phyloP scores from a whole-genome alignment of 1,140 invertebrate genomes.

The Drosophila sp. region DNA sequence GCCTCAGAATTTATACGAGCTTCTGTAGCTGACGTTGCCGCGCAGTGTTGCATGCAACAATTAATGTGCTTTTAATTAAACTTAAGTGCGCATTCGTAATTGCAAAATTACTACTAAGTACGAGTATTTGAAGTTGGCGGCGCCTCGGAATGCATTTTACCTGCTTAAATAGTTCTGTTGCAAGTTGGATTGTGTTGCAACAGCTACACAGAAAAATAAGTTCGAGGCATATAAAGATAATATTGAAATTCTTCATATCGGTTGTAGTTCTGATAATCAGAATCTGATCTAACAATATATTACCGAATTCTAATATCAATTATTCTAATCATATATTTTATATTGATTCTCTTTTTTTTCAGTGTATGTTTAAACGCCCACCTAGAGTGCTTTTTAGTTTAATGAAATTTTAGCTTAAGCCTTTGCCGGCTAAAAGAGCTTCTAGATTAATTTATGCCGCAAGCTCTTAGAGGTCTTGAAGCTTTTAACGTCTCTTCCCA shows the following conservation, averaged over 20 bases:
- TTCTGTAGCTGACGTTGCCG: constrained; percentile 25
- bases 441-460: constrained; percentile 69
- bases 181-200: constrained; percentile 2
- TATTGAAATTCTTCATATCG: too few species aligned
- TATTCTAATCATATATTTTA: too few species aligned
- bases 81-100: constrained; percentile 79
- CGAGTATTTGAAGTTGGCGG: constrained; percentile 48
- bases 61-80: constrained; percentile 82
- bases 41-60: constrained; percentile 58
- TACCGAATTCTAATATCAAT: too few species aligned
- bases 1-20: constrained; percentile 53
- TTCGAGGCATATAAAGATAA: too few species aligned
- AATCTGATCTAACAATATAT: too few species aligned
- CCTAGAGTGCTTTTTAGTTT: constrained; percentile 62
- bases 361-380: constrained; percentile 8
- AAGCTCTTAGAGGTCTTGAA: constrained; percentile 61
- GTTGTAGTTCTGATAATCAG: too few species aligned
- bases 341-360: too few species aligned
- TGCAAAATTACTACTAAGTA: constrained; percentile 67
- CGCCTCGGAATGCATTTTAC: constrained; percentile 21
- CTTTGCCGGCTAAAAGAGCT: background rate
- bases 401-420: constrained; percentile 59
- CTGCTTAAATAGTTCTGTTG: constrained; percentile 52
- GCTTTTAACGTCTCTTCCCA: constrained; percentile 53
- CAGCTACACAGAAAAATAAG: background rate